These are phyloP conservation scores for Cydia fagiglandana DNA, from an alignment of 1,140 invertebrate species.

Conservation along the genomic window DNA sequence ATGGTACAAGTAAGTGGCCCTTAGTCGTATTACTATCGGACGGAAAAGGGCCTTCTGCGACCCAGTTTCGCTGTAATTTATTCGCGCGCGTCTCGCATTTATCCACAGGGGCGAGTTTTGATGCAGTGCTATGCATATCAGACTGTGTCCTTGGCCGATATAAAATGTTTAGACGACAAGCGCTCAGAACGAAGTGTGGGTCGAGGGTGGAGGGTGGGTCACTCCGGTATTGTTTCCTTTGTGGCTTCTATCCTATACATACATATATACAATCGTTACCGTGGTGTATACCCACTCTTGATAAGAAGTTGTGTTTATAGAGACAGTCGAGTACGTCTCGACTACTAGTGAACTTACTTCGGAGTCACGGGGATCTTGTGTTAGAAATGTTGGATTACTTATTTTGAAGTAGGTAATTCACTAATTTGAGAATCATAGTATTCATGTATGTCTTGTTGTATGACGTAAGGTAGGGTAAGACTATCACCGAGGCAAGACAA, in stretches of 20 bases:
- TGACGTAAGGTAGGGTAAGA: too few species aligned
- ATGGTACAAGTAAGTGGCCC: too few species aligned
- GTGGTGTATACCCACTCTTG: background rate
- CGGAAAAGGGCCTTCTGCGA: conserved; percentile 15
- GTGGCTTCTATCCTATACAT: conserved; percentile 45
- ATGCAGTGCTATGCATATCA: conserved; percentile 38
- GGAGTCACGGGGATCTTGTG: too few species aligned
- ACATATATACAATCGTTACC: conserved; percentile 20
- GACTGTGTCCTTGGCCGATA: conserved; percentile 63
- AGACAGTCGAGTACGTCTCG: too few species aligned
- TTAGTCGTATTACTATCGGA: too few species aligned
- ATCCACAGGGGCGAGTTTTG: conserved; percentile 33
- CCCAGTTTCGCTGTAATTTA: conserved; percentile 35
- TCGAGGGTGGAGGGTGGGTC: conserved; percentile 48
- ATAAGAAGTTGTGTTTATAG: background rate
- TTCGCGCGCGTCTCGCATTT: conserved; percentile 30
- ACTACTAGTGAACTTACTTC: too few species aligned
- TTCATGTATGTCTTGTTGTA: too few species aligned
- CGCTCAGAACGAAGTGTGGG: conserved; percentile 31
- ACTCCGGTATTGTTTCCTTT: conserved; percentile 60
- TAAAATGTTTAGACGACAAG: conserved; percentile 62
- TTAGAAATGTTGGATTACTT: too few species aligned
- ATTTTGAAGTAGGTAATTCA: too few species aligned
- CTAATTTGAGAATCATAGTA: too few species aligned
- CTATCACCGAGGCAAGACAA: too few species aligned